phyloP scores from a whole-genome alignment of 2,888 invertebrate species.

The Strigamia crassipes region DNA sequence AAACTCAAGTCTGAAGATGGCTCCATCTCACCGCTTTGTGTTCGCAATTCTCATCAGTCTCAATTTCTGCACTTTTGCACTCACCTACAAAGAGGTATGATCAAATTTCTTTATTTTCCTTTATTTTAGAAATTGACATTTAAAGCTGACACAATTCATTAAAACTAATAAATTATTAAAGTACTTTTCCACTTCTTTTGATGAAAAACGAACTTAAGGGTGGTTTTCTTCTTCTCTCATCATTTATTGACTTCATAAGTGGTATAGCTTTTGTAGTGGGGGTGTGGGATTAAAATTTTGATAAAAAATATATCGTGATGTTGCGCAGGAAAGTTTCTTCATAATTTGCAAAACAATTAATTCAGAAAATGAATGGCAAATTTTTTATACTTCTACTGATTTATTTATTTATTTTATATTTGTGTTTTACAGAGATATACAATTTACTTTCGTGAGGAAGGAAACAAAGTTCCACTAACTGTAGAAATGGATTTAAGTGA shows the following conservation, averaged over 20 bases:
- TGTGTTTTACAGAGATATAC: constrained; percentile 17
- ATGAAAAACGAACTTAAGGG: background rate
- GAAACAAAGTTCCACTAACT: constrained; percentile 25
- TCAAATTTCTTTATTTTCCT: background rate
- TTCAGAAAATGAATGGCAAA: background rate
- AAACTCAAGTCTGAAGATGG: background rate
- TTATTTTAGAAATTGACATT: constrained; percentile 8
- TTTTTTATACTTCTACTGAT: background rate
- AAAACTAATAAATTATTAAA: background rate
- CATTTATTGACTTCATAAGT: background rate
- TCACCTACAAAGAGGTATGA: background rate
- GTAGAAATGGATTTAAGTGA: constrained; percentile 39
- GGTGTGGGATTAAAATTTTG: background rate
- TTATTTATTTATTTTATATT: background rate
- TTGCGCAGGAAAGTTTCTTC: constrained; percentile 4
- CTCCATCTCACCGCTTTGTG: constrained; percentile 8
- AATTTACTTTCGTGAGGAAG: constrained; percentile 36
- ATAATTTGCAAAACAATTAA: background rate
- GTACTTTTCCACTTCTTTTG: background rate
- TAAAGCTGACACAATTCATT: background rate
- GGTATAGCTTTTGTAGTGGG: background rate
- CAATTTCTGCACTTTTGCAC: background rate
- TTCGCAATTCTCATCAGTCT: background rate
- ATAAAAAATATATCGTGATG: background rate
- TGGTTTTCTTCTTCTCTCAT: background rate